Base-by-base conservation (phyloP, 2,888 invertebrate species). In the Chrysolina americana region DNA sequence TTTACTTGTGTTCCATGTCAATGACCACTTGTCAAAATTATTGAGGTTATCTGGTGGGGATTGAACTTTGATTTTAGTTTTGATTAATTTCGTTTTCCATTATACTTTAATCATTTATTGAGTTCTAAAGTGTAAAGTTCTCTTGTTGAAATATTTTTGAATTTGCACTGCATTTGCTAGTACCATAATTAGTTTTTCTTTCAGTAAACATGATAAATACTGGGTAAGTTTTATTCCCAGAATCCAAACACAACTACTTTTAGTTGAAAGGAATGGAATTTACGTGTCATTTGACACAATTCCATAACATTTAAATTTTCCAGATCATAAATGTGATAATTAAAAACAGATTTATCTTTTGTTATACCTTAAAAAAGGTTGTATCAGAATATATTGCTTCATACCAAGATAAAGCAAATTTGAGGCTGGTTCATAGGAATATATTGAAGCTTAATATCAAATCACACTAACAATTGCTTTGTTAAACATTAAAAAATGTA, bases 131-230 rank as follows among this genome's bases (percentile, higher is more conserved):
- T 48, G 17, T 17, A 48, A n/a, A 48, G 10, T 17, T 10, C 17
- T 36, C 6, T 10, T 17, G 17, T 48, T 10, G 10, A 48, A 48
- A 10, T 48, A 17, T 48, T 56, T 9, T 5, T 5, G 11, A 23
- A 56, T 2, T 6, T 19, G 2, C 15, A 56, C 4, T 15, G 15
- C 11, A 15, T 56, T 56, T 56, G 13, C 10, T 13, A 13, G 23
- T 56, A 13, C 21, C 10, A 56, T 15, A 21, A 19, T 21, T 23
- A 23, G 1, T 19, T 21, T 23, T 53, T 1, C 13, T 47, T n/a
- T 63, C 6, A 10, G 13, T 36, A 8, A 79, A 63, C 68, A 81
- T 81, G 81, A 80, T 81, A 13, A 81, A 81, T 70, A 78, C 81
- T 17, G 81, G 81, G 81, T 81, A 72, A 76, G 81, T 74, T 8